Base-by-base conservation (phyloP, 2,113 vertebrate species). In the Megaceryle maxima region DNA sequence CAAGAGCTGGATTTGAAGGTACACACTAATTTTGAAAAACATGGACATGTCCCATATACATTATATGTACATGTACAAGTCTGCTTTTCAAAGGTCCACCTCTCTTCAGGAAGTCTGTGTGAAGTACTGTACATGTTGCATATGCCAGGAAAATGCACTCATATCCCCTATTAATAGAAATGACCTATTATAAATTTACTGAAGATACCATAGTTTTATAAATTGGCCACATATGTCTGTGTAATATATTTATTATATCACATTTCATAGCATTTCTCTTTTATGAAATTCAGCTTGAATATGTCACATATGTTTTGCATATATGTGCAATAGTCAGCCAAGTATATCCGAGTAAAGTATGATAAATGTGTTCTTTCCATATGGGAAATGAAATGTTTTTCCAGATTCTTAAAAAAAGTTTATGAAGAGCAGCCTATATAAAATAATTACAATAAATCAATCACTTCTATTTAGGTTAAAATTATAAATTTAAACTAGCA, bases 301-400 rank as follows among this genome's bases (percentile, higher is more conserved):
- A 94, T 96, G 76, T 96, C 95, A 96, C 97, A 96, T 97, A 92
- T 96, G 95, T 97, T 97, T 96, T 96, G 93, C 88, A 92, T 96
- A 97, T 96, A 96, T 91, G 64, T 89, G 94, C 93, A 91, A 88
- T 53, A 94, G 90, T 92, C 6, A 9, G 96, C 96, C 90, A 94
- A 95, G 90, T 95, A 57, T 85, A 93, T 92, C 51, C 6, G 3
- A 92, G 83, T 88, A 95, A 97, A 97, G 95, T 90, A 97, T 97
- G 97, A 97, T 97, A 96, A 94, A 97, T 97, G 90, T 82, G 73
- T 88, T 94, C 88, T 90, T 95, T 94, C 95, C 96, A 95, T 86
- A 94, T 94, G 97, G 95, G 97, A 96, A 97, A 97, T 94, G 70
- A 94, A 96, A 96, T 90, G 73, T 92, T 94, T 97, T 97, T 92